A percentile compares a stretch with the other conserved stretches of the same genome.
Conservation (phyloP, 2,888 invertebrate species). For the Heliconius hortense region DNA sequence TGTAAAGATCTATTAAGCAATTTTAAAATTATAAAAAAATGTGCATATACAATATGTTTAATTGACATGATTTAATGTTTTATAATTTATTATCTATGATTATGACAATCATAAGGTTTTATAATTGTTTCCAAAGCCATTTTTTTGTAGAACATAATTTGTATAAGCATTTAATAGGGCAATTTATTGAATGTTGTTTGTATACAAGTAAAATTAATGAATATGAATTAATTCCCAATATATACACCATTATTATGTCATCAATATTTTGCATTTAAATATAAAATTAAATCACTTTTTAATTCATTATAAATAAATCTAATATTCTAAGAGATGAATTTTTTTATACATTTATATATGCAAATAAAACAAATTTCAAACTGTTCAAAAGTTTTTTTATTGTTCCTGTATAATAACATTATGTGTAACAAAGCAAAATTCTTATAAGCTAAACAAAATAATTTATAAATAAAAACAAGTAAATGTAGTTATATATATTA, state of each 20-base stretch:
- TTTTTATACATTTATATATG: neutral
- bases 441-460: constrained; percentile 14
- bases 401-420: neutral
- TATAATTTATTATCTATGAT: neutral
- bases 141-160: neutral
- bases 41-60: neutral
- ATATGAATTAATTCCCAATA: neutral
- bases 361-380: neutral
- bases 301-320: too few species aligned
- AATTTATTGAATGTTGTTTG: too few species aligned
- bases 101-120: constrained; percentile 1
- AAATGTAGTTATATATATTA: neutral
- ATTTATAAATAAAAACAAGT: constrained; percentile 13
- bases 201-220: neutral
- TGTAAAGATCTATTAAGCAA: too few species aligned
- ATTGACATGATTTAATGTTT: constrained; percentile 3
- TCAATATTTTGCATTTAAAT: neutral
- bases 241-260: neutral
- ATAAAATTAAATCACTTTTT: neutral
- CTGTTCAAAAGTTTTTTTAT: neutral
- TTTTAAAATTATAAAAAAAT: too few species aligned
- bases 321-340: neutral
- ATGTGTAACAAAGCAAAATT: constrained; percentile 9
- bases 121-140: neutral
- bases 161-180: too few species aligned